Base-by-base conservation (phyloP, 1,140 invertebrate species). In the Idris sp. region DNA sequence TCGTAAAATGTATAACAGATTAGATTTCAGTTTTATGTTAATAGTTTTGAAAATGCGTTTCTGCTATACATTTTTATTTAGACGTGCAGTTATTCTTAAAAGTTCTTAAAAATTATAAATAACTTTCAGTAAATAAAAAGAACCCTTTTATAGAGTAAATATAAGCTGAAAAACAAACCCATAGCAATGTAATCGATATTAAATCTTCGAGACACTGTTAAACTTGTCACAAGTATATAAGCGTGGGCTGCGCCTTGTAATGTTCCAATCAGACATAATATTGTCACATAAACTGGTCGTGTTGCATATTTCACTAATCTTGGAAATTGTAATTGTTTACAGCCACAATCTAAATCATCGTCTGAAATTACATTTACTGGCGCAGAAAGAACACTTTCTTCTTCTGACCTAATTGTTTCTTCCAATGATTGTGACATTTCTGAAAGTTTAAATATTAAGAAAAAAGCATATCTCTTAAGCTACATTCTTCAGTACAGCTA, bases 271-370 rank as follows among this genome's bases (percentile, higher is more conserved):
- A 86, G 69, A 44, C 88, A 81, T n/a, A 92, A 69, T 0, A 90
- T 76, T 6, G 84, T 51, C 7, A 91, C 79, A 76, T 91, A 91
- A 13, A 88, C 77, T 38, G 85, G 81, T 2, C 90, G 80, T 3
- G 89, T 90, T 11, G 90, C 90, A 19, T 88, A 90, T 83, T 88
- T 90, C 30, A 89, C 86, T 62, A 91, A 89, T 74, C 83, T 87
- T 2, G 89, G 84, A 71, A 90, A 91, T 61, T 86, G 89, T 30
- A 90, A 56, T 26, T 85, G 86, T 46, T 77, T 86, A 56, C 91
- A 89, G 25, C 91, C 91, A 67, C 91, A 92, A 69, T 92, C 91
- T n/a, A 91, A 83, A 56, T 87, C 87, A 77, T 90, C 87, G 59
- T 74, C 74, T 2, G 81, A 78, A 76, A 84, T 83, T 4, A 84